Percentiles rank a stretch among this genome's conserved stretches.
phyloP scores from a whole-genome alignment of 2,888 invertebrate genomes.

The Diaperis boleti region DNA sequence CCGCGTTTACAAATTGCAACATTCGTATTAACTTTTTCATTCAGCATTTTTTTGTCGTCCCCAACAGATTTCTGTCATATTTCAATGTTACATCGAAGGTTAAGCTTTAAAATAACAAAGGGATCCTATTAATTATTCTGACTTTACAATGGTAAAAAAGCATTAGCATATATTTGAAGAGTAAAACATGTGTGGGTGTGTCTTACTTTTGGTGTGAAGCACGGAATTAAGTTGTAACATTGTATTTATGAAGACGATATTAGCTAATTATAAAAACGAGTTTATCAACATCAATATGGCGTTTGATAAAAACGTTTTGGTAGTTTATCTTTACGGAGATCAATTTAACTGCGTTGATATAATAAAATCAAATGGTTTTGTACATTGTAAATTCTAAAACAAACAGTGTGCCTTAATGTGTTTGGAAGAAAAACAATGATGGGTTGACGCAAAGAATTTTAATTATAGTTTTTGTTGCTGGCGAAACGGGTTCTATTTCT shows the following conservation, averaged over 20 bases:
- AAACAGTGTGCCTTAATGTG: too few relatives aligned
- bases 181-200: constrained; percentile 5
- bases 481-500: too few relatives aligned
- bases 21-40: constrained; percentile 12
- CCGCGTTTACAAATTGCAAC: constrained; percentile 16
- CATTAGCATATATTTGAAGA: neutral
- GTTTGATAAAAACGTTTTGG: neutral
- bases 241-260: neutral
- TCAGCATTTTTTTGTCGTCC: neutral
- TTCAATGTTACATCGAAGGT: constrained; percentile 6
- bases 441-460: too few relatives aligned
- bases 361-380: constrained; percentile 1
- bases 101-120: neutral
- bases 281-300: constrained; percentile 9
- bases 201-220: neutral
- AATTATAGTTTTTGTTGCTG: too few relatives aligned
- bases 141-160: constrained; percentile 3
- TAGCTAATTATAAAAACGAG: neutral
- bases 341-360: neutral
- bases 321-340: neutral
- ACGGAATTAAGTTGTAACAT: constrained; percentile 1
- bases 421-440: too few relatives aligned
- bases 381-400: too few relatives aligned
- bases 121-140: constrained; percentile 5
- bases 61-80: constrained; percentile 2